Conservation (phyloP, 2,888 invertebrate species). For the Candidula unifasciata region DNA sequence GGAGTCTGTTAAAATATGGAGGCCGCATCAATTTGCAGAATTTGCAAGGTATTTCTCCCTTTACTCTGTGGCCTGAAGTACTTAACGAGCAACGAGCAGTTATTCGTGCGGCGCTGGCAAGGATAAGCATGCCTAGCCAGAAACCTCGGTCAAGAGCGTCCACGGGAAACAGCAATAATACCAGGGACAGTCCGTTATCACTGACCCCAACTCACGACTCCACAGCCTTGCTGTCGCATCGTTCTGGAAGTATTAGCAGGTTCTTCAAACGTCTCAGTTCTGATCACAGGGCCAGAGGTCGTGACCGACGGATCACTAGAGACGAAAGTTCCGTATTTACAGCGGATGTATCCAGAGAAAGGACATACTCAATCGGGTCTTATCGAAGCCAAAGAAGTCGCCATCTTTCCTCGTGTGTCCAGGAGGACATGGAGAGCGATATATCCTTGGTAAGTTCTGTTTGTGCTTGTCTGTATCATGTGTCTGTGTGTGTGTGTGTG, state of each 20-base stretch:
- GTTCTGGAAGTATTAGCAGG: slow-evolving; percentile 57
- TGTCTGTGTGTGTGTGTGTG: slow-evolving; percentile 3
- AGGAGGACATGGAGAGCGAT: slow-evolving; percentile 69
- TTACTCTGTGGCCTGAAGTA: slow-evolving; percentile 80
- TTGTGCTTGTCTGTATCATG: not conserved
- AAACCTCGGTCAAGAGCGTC: slow-evolving; percentile 39
- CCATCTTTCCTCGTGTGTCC: slow-evolving; percentile 64
- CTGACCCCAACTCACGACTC: slow-evolving; percentile 34
- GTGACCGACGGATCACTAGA: slow-evolving; percentile 49
- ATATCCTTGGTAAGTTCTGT: slow-evolving; percentile 63
- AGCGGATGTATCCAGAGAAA: slow-evolving; percentile 49
- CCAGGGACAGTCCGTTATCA: slow-evolving; percentile 26
- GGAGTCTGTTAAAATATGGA: slow-evolving; percentile 80
- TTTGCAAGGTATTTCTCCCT: slow-evolving; percentile 80
- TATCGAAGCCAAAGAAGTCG: slow-evolving; percentile 61
- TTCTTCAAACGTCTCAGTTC: slow-evolving; percentile 59
- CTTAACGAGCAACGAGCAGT: slow-evolving; percentile 80
- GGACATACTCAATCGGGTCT: slow-evolving; percentile 62
- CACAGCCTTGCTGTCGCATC: slow-evolving; percentile 41
- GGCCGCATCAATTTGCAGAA: slow-evolving; percentile 79
- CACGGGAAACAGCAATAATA: not conserved
- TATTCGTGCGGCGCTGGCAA: slow-evolving; percentile 76
- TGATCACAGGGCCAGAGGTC: slow-evolving; percentile 51
- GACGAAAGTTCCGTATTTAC: slow-evolving; percentile 43
- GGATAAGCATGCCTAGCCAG: not conserved